Conservation (phyloP, 2,797 vertebrate genomes). For the Astyanax mexicanus region DNA sequence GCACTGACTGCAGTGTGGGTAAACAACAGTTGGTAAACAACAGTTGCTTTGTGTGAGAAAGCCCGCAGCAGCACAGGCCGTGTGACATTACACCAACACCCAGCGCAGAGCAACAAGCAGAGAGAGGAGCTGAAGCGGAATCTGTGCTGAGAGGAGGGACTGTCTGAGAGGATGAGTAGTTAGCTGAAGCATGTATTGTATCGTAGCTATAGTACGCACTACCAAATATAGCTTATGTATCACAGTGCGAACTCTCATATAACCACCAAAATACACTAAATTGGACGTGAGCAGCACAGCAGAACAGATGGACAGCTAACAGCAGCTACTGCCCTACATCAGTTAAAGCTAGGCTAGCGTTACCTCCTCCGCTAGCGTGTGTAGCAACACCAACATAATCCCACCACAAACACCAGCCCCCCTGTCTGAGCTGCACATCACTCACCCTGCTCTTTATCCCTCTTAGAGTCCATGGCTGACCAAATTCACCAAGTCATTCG, state of each 20-base stretch:
- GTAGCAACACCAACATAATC: neutral
- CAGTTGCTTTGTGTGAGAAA: neutral
- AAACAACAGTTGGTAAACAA: slow-evolving; percentile 4
- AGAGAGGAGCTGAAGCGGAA: neutral
- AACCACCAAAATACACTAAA: neutral
- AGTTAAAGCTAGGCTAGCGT: too few species aligned
- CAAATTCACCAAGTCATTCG: neutral
- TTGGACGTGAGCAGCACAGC: slow-evolving; percentile 10
- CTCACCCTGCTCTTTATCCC: slow-evolving; percentile 82
- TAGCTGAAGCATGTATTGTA: too few species aligned
- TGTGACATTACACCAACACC: neutral
- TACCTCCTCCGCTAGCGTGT: neutral
- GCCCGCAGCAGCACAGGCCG: neutral
- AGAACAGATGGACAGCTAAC: slow-evolving; percentile 31
- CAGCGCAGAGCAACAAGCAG: neutral
- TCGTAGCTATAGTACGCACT: too few species aligned
- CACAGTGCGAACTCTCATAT: neutral
- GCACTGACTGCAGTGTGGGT: neutral
- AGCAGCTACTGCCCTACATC: neutral
- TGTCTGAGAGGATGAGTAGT: too few species aligned
- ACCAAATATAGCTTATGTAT: too few species aligned
- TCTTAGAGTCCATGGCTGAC: slow-evolving; percentile 78
- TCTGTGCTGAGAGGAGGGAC: neutral
- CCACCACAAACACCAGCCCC: neutral
- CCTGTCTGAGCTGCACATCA: neutral